These are phyloP conservation scores for Selenia dentaria DNA, from an alignment of 2,888 invertebrate species.

Conservation along the genomic window DNA sequence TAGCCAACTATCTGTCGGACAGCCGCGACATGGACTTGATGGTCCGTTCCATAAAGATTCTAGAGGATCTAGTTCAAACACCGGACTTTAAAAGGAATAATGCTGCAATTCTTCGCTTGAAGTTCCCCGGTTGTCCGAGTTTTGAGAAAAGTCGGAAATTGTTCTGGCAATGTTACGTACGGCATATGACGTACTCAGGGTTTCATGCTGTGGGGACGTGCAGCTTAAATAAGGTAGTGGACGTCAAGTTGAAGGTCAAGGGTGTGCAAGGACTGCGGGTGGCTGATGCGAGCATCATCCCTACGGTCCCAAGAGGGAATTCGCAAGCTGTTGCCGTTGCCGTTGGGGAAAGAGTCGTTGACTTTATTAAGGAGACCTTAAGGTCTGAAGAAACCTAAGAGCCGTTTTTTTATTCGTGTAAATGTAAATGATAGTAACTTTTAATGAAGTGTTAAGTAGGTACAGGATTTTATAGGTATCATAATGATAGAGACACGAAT, in stretches of 20 bases:
- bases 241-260: conserved; percentile 50
- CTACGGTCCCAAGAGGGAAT: conserved; percentile 49
- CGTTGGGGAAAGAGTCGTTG: conserved; percentile 54
- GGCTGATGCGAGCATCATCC: conserved; percentile 54
- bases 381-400: background rate
- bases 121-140: conserved; percentile 47
- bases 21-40: conserved; percentile 50
- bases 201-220: conserved; percentile 60
- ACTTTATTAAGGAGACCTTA: conserved; percentile 37
- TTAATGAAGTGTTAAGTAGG: too few species aligned
- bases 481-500: too few species aligned
- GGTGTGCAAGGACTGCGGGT: conserved; percentile 50
- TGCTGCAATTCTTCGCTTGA: conserved; percentile 42
- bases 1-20: conserved; percentile 54
- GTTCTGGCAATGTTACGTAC: conserved; percentile 63
- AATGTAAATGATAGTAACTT: too few species aligned
- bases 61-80: conserved; percentile 48
- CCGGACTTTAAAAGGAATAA: conserved; percentile 35
- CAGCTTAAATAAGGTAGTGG: conserved; percentile 53
- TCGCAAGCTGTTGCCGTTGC: conserved; percentile 59
- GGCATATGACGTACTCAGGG: conserved; percentile 56
- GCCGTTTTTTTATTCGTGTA: too few species aligned
- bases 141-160: conserved; percentile 15
- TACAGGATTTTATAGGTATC: too few species aligned
- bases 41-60: conserved; percentile 45